Conservation (phyloP, 2,797 vertebrate genomes). For the Morus bassanus region DNA sequence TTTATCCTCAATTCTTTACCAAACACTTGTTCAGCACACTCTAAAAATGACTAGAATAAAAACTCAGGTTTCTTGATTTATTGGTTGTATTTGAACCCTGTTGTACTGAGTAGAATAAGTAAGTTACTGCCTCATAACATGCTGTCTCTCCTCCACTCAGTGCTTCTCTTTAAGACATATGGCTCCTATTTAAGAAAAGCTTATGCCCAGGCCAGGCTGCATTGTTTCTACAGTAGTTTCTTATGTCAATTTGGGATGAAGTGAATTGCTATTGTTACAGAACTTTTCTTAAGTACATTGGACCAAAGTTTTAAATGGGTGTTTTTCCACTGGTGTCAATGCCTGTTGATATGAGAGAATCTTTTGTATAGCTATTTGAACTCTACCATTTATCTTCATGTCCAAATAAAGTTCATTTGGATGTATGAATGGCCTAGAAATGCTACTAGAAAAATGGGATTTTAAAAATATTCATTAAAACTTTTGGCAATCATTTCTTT, state of each 20-base stretch:
- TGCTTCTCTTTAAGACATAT: neutral
- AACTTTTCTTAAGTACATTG: neutral
- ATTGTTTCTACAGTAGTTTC: neutral
- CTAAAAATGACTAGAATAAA: neutral
- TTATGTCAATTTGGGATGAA: neutral
- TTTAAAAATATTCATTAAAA: neutral
- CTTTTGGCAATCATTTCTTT: neutral
- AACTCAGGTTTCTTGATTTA: neutral
- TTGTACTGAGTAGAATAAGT: neutral
- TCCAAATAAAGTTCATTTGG: neutral
- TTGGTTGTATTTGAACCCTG: neutral
- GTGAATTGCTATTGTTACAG: neutral
- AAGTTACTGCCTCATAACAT: neutral
- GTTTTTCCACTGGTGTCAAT: neutral
- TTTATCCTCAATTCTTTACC: neutral
- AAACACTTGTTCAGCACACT: neutral
- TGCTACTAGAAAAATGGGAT: neutral
- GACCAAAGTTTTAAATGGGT: neutral
- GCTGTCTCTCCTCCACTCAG: neutral
- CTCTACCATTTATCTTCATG: neutral
- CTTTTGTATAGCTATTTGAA: neutral
- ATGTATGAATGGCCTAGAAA: neutral
- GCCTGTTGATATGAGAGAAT: neutral
- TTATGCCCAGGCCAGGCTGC: neutral
- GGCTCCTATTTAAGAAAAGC: neutral